Conservation (phyloP, 2,797 vertebrate genomes). For the Neosalanx taihuensis region DNA sequence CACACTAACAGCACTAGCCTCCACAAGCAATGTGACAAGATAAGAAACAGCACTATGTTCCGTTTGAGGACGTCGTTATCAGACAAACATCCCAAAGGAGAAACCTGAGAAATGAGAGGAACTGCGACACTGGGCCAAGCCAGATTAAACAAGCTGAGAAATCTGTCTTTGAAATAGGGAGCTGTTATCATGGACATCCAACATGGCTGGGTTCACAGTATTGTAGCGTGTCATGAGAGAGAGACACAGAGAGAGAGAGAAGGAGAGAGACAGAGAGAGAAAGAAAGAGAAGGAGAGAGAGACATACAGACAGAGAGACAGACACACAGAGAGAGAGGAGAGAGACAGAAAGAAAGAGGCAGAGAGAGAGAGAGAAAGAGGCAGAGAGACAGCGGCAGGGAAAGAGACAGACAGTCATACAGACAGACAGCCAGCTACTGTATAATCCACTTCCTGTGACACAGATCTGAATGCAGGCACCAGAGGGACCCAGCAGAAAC, state of each 20-base stretch:
- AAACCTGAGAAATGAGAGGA: background rate
- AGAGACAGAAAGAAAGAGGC: too few relatives aligned
- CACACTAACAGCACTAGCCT: background rate
- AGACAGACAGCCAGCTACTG: too few relatives aligned
- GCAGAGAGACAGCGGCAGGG: too few relatives aligned
- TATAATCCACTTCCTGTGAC: background rate
- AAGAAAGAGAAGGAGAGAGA: too few relatives aligned
- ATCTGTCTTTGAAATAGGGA: constrained; percentile 20
- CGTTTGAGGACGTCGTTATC: constrained; percentile 15
- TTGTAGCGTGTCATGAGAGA: background rate
- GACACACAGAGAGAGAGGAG: too few relatives aligned
- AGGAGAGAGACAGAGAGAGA: too few relatives aligned
- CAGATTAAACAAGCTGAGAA: constrained; percentile 35
- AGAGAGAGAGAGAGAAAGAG: too few relatives aligned
- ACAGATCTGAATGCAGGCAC: background rate
- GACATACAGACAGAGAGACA: too few relatives aligned
- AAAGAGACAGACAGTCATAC: too few relatives aligned
- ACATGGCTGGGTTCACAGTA: constrained; percentile 8
- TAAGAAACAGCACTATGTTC: constrained; percentile 13
- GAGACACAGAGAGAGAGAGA: background rate
- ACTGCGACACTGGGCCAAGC: constrained; percentile 30
- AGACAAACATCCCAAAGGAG: background rate
- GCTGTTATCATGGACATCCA: constrained; percentile 24
- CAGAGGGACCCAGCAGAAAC: background rate
- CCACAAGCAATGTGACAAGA: background rate